Evolutionary conservation across 2,797 vertebrate species (phyloP).

Genomic region (Erithacus rubecula): DNA sequence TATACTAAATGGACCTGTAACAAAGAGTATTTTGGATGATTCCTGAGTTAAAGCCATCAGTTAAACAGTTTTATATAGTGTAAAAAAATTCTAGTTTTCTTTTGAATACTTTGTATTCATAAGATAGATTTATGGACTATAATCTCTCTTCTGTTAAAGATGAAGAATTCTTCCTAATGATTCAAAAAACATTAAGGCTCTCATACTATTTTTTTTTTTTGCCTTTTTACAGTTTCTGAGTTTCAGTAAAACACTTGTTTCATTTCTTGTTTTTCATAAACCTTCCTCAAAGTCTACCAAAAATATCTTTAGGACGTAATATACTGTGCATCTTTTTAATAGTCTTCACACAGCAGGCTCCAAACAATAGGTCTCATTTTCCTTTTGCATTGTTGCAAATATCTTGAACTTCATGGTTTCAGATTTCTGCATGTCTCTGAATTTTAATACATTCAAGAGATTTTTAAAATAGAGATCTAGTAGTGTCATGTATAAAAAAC

Average conservation of each 20-base stretch:
- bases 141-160: conserved; percentile 3
- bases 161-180: not conserved
- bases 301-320: not conserved
- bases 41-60: not conserved
- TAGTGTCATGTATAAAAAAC: not conserved
- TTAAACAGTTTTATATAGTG: not conserved
- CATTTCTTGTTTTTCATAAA: not conserved
- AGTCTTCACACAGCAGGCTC: not conserved
- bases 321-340: not conserved
- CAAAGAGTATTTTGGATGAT: not conserved
- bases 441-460: not conserved
- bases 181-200: not conserved
- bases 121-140: not conserved
- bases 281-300: not conserved
- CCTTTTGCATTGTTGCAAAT: not conserved
- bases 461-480: not conserved
- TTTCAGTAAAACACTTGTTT: not conserved
- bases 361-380: not conserved
- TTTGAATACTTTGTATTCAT: not conserved
- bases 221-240: not conserved
- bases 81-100: not conserved
- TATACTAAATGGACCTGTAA: not conserved
- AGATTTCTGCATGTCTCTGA: not conserved
- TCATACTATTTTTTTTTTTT: not conserved
- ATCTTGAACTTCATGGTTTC: not conserved